Evolutionary conservation across 1,140 invertebrate genomes (phyloP).

Genomic region (Formica selysi): DNA sequence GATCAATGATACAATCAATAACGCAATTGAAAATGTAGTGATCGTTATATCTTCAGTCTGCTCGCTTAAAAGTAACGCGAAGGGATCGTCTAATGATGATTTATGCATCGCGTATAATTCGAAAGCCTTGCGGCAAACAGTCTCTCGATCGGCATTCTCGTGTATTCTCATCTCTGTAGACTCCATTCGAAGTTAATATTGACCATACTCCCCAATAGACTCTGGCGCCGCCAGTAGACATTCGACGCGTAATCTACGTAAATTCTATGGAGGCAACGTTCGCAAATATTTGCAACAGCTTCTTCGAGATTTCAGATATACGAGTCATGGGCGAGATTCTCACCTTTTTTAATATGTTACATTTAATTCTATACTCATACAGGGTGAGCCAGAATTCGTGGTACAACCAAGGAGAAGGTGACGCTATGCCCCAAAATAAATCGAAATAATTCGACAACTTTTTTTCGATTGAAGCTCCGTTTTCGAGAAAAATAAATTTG

Average conservation of each 20-base stretch:
- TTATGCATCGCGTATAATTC: slow-evolving; percentile 46
- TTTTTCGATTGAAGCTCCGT: too few relatives aligned
- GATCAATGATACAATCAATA: slow-evolving; percentile 43
- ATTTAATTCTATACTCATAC: not conserved
- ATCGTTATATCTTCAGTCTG: slow-evolving; percentile 8
- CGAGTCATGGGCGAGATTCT: not conserved
- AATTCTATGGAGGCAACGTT: slow-evolving; percentile 48
- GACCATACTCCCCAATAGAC: slow-evolving; percentile 53
- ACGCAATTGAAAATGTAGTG: slow-evolving; percentile 22
- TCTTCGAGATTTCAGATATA: not conserved
- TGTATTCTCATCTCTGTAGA: slow-evolving; percentile 45
- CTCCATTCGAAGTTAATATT: slow-evolving; percentile 71
- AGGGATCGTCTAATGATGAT: slow-evolving; percentile 50
- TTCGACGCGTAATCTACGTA: slow-evolving; percentile 42
- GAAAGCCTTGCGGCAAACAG: slow-evolving; percentile 34
- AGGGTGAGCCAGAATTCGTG: too few relatives aligned
- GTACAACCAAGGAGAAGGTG: too few relatives aligned
- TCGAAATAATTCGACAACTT: too few relatives aligned
- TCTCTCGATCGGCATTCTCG: slow-evolving; percentile 62
- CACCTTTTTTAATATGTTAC: not conserved
- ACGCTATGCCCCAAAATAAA: too few relatives aligned
- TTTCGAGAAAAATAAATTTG: too few relatives aligned
- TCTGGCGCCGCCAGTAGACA: slow-evolving; percentile 37
- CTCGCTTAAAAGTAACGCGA: not conserved
- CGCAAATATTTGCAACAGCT: slow-evolving; percentile 40